Percentiles rank a stretch among this genome's conserved stretches.
Evolutionary conservation across 2,888 invertebrate species (phyloP).

Genomic region (Morinoia aosen): DNA sequence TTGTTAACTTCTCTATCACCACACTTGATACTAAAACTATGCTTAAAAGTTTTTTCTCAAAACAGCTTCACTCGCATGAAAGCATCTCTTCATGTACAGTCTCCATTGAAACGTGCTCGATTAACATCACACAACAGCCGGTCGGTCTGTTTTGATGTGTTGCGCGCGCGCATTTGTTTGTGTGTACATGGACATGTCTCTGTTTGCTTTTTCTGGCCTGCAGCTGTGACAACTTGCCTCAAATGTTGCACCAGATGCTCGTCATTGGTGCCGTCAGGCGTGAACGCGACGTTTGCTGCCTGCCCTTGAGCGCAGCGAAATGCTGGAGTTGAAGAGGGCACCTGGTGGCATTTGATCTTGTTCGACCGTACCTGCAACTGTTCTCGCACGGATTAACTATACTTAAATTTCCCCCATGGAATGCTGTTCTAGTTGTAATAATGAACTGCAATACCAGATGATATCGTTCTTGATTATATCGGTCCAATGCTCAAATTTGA

Average conservation of each 20-base stretch:
- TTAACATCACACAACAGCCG: neutral
- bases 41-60: neutral
- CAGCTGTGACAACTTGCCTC: neutral
- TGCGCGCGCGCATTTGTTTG: neutral
- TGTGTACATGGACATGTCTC: neutral
- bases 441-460: neutral
- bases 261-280: neutral
- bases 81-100: neutral
- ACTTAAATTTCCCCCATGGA: neutral
- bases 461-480: neutral
- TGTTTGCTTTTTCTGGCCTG: neutral
- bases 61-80: neutral
- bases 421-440: neutral
- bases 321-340: slow-evolving; percentile 17
- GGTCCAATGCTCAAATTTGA: neutral
- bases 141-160: neutral
- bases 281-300: neutral
- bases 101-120: neutral
- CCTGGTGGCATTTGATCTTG: slow-evolving; percentile 3
- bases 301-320: neutral
- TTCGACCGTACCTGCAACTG: neutral
- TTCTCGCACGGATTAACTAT: neutral
- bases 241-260: neutral
- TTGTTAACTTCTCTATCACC: neutral
- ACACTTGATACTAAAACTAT: neutral